phyloP scores from a whole-genome alignment of 2,888 invertebrate species.

The Platycheirus rosarum region DNA sequence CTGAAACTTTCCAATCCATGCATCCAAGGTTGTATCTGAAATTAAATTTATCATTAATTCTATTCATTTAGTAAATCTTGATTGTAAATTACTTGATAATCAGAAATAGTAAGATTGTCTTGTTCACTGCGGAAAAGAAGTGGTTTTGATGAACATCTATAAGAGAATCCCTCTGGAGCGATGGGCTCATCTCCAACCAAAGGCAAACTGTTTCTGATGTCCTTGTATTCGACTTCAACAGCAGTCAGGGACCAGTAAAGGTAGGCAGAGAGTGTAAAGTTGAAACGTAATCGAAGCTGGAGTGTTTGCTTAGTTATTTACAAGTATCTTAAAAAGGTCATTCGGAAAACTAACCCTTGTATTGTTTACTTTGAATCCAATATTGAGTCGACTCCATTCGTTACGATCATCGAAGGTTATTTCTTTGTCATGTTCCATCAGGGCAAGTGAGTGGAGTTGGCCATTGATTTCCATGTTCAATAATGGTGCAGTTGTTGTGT shows the following conservation, averaged over 20 bases:
- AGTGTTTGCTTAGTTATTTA: not conserved
- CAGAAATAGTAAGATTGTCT: conserved; percentile 83
- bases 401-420: conserved; percentile 80
- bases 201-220: conserved; percentile 76
- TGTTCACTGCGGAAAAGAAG: conserved; percentile 84
- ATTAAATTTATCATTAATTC: conserved; percentile 37
- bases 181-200: conserved; percentile 80
- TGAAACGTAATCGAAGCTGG: conserved; percentile 84
- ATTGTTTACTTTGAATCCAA: conserved; percentile 77
- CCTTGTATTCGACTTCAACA: conserved; percentile 84
- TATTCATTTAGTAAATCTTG: no score
- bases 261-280: conserved; percentile 83
- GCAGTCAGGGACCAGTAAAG: conserved; percentile 85
- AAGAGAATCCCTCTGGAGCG: conserved; percentile 85
- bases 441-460: conserved; percentile 25
- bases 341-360: conserved; percentile 46
- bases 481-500: conserved; percentile 84
- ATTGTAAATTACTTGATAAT: conserved; percentile 83
- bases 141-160: conserved; percentile 83
- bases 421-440: conserved; percentile 68
- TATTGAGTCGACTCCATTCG: conserved; percentile 79
- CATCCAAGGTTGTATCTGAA: conserved; percentile 84
- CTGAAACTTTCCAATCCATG: conserved; percentile 85
- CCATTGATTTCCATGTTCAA: conserved; percentile 79
- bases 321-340: no score